Conservation (phyloP, 2,113 vertebrate species). For the Proterorhinus semilunaris region DNA sequence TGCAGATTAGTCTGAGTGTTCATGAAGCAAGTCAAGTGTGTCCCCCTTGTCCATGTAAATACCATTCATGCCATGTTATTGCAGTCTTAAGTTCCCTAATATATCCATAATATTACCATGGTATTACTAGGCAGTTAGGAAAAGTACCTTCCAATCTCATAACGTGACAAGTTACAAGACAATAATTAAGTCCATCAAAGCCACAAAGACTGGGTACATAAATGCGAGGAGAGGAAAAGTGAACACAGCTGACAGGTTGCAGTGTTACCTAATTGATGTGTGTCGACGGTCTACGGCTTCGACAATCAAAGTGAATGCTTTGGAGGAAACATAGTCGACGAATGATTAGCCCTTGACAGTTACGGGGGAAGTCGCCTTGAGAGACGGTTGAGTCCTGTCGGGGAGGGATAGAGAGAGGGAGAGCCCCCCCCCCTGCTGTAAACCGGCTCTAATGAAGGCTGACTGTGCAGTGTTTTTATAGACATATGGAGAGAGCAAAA, state of each 20-base stretch:
- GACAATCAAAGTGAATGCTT: slow-evolving; percentile 56
- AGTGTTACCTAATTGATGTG: slow-evolving; percentile 35
- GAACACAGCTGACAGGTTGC: slow-evolving; percentile 46
- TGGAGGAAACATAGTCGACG: slow-evolving; percentile 45
- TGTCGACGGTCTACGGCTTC: slow-evolving; percentile 46
- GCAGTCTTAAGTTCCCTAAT: too few relatives aligned
- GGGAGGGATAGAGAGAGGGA: slow-evolving; percentile 33
- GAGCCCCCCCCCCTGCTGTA: slow-evolving; percentile 25
- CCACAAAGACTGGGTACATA: not conserved
- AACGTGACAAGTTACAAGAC: not conserved
- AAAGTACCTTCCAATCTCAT: too few relatives aligned
- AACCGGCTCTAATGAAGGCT: slow-evolving; percentile 64
- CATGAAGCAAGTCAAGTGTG: too few relatives aligned
- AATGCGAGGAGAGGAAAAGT: slow-evolving; percentile 16
- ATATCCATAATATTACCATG: too few relatives aligned
- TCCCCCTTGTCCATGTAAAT: too few relatives aligned
- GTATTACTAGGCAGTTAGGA: too few relatives aligned
- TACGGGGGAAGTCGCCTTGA: slow-evolving; percentile 54
- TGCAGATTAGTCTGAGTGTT: too few relatives aligned
- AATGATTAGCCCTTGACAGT: slow-evolving; percentile 57
- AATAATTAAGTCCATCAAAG: slow-evolving; percentile 1
- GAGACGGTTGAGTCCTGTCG: slow-evolving; percentile 58
- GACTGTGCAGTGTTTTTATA: slow-evolving; percentile 52
- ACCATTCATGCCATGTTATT: too few relatives aligned
- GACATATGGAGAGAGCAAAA: slow-evolving; percentile 56